Conservation (phyloP, 2,113 vertebrate genomes). For the Gulo gulo region DNA sequence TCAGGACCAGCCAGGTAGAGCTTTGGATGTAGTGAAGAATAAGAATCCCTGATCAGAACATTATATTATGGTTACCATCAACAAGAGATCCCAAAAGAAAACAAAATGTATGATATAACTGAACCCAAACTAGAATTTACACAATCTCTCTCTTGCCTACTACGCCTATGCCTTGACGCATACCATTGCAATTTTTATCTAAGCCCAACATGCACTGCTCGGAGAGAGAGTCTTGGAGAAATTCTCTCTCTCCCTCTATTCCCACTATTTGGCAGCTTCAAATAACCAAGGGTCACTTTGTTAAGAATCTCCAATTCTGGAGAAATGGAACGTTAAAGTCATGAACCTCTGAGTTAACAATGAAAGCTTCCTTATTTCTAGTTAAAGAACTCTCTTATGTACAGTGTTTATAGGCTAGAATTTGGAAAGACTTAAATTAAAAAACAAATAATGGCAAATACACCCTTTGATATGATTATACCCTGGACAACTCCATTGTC, state of each 20-base stretch:
- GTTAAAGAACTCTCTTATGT: neutral
- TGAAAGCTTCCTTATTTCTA: conserved; percentile 18
- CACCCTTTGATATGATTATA: conserved; percentile 5
- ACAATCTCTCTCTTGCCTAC: neutral
- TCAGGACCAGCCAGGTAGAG: neutral
- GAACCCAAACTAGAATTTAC: neutral
- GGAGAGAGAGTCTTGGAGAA: neutral
- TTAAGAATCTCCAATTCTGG: conserved; percentile 2
- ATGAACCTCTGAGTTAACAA: neutral
- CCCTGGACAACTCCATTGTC: neutral
- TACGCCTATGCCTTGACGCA: neutral
- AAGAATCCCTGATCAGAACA: neutral
- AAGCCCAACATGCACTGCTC: neutral
- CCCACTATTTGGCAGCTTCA: neutral
- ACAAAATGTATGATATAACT: neutral
- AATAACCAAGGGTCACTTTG: neutral
- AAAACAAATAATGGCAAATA: conserved; percentile 50
- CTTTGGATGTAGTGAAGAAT: neutral
- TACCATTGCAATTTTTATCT: neutral
- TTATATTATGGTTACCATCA: neutral
- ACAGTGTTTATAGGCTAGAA: neutral
- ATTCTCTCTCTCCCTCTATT: neutral
- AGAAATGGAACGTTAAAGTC: conserved; percentile 19
- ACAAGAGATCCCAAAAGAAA: neutral
- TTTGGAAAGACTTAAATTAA: conserved; percentile 34